Percentiles rank a stretch among this genome's conserved stretches.
Conservation (phyloP, 1,140 invertebrate species). For the Orchestia grillus region DNA sequence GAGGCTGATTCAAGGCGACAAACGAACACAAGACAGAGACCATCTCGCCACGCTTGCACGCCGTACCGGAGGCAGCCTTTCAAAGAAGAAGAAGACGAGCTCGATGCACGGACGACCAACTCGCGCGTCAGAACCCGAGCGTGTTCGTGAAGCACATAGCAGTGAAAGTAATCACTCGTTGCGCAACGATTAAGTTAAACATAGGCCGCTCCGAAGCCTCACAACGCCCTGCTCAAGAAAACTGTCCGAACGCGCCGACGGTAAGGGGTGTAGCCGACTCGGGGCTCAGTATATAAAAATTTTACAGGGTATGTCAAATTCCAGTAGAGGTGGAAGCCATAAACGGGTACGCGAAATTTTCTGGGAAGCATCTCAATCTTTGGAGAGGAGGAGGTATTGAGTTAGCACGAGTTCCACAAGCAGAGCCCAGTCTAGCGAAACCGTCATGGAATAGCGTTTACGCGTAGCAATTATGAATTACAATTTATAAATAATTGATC, state of each 20-base stretch:
- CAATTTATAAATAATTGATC: no score
- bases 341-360: not conserved
- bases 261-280: not conserved
- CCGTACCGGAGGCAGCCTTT: not conserved
- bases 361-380: not conserved
- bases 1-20: not conserved
- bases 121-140: not conserved
- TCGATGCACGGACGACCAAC: not conserved
- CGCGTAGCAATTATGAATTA: no score
- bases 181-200: not conserved
- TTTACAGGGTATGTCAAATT: not conserved
- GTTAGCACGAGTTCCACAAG: no score
- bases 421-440: no score
- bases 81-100: not conserved
- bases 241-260: not conserved
- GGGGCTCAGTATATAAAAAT: not conserved
- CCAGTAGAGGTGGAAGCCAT: not conserved
- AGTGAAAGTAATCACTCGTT: constrained; percentile 1
- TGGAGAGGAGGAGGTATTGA: no score
- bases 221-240: not conserved
- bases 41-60: not conserved
- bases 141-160: not conserved
- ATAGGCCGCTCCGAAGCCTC: not conserved
- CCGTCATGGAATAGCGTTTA: no score
- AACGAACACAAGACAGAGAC: not conserved